Conservation (phyloP, 2,888 invertebrate species). For the Drosophila prolongata region DNA sequence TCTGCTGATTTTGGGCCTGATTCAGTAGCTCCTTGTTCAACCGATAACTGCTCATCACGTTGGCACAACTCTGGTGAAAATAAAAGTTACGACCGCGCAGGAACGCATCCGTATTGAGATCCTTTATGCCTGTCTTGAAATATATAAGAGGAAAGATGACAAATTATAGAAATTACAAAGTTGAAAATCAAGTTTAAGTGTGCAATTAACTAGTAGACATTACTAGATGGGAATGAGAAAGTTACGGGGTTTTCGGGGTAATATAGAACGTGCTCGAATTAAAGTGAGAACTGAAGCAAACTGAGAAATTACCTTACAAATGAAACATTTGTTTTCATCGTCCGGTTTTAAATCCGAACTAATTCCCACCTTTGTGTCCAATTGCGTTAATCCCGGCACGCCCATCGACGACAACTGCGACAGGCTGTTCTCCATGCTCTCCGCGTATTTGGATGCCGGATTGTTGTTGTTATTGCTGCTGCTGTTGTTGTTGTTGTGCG, state of each 20-base stretch:
- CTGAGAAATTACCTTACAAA: slow-evolving; percentile 88
- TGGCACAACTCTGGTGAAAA: slow-evolving; percentile 84
- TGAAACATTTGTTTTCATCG: slow-evolving; percentile 89
- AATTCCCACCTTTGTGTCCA: slow-evolving; percentile 84
- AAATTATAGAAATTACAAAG: slow-evolving; percentile 7
- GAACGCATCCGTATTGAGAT: slow-evolving; percentile 83
- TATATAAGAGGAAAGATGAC: slow-evolving; percentile 15
- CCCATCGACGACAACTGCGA: slow-evolving; percentile 79
- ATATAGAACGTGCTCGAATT: slow-evolving; percentile 35
- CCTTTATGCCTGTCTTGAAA: slow-evolving; percentile 84
- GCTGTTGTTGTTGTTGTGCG: slow-evolving; percentile 73
- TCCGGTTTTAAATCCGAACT: slow-evolving; percentile 85
- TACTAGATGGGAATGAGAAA: slow-evolving; percentile 3
- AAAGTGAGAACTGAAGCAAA: slow-evolving; percentile 75
- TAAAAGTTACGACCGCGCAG: slow-evolving; percentile 83
- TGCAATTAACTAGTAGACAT: slow-evolving; percentile 18
- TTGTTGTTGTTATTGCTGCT: slow-evolving; percentile 84
- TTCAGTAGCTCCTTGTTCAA: slow-evolving; percentile 82
- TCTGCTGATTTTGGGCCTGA: slow-evolving; percentile 74
- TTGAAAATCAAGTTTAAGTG: background rate
- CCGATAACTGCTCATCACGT: slow-evolving; percentile 84
- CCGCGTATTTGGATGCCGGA: slow-evolving; percentile 60
- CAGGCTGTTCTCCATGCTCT: slow-evolving; percentile 83
- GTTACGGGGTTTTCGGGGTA: slow-evolving; percentile 3
- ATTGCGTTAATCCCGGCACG: slow-evolving; percentile 81